These are phyloP conservation scores for Poecilia wingei DNA, from an alignment of 2,797 vertebrate species.

Conservation along the genomic window DNA sequence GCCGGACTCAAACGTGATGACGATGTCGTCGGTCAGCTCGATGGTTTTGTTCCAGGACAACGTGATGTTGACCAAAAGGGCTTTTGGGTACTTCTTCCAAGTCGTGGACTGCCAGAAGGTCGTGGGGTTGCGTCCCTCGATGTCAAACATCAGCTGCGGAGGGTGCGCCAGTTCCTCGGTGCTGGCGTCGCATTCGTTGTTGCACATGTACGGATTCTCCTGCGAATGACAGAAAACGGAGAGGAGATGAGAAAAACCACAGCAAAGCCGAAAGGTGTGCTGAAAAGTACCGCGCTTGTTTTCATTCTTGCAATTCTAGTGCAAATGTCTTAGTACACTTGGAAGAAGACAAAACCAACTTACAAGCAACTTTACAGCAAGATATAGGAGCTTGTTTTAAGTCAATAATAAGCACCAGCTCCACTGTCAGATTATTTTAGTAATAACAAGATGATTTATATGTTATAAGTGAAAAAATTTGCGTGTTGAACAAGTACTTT, in stretches of 20 bases:
- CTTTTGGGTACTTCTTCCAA: conserved; percentile 94
- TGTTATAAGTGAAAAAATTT: no score
- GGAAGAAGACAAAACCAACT: no score
- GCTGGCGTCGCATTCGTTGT: conserved; percentile 95
- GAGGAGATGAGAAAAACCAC: background rate
- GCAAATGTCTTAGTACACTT: no score
- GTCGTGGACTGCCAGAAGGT: conserved; percentile 98
- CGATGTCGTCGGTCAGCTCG: conserved; percentile 96
- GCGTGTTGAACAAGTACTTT: no score
- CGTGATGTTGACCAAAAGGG: conserved; percentile 95
- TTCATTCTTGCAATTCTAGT: background rate
- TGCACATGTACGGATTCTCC: conserved; percentile 99
- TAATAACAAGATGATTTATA: no score
- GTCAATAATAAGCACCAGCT: no score
- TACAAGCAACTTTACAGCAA: no score
- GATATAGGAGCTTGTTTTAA: no score
- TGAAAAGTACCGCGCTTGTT: background rate
- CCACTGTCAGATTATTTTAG: no score
- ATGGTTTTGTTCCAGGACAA: conserved; percentile 99
- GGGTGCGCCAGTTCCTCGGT: conserved; percentile 96
- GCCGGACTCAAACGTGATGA: conserved; percentile 96
- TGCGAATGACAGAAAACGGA: conserved; percentile 57
- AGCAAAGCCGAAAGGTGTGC: background rate
- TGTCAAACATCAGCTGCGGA: conserved; percentile 95
- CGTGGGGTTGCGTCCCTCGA: conserved; percentile 94